Conservation (phyloP, 1,140 invertebrate genomes). For the Nephila pilipes region DNA sequence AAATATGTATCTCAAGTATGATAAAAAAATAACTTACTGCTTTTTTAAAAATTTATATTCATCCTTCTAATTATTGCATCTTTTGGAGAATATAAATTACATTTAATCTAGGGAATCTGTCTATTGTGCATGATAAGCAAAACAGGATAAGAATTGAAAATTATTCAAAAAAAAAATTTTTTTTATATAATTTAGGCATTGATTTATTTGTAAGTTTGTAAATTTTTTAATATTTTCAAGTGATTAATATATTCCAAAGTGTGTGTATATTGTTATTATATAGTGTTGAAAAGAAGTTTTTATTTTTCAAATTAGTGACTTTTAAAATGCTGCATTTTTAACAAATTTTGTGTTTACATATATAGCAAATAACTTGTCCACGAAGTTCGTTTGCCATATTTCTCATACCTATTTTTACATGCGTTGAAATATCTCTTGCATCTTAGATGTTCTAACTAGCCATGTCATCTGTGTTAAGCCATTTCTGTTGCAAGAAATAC, state of each 20-base stretch:
- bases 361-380: constrained; percentile 43
- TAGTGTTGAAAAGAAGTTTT: background rate
- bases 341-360: background rate
- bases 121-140: background rate
- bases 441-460: constrained; percentile 33
- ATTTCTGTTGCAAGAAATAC: constrained; percentile 48
- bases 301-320: background rate
- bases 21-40: constrained; percentile 11
- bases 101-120: background rate
- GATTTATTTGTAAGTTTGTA: background rate
- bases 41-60: background rate
- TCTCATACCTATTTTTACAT: constrained; percentile 64
- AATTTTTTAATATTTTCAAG: background rate
- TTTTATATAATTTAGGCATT: background rate
- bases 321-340: background rate
- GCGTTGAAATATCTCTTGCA: constrained; percentile 27
- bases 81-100: no score
- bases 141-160: background rate
- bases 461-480: constrained; percentile 25
- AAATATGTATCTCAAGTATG: background rate
- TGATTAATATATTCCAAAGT: background rate
- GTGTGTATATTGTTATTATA: background rate
- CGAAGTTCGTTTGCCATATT: constrained; percentile 45
- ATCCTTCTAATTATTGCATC: background rate
- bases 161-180: background rate